Evolutionary conservation across 2,888 invertebrate genomes (phyloP), one percentile per base, ranked within the genome.

Genomic region (Theretra japonica): DNA sequence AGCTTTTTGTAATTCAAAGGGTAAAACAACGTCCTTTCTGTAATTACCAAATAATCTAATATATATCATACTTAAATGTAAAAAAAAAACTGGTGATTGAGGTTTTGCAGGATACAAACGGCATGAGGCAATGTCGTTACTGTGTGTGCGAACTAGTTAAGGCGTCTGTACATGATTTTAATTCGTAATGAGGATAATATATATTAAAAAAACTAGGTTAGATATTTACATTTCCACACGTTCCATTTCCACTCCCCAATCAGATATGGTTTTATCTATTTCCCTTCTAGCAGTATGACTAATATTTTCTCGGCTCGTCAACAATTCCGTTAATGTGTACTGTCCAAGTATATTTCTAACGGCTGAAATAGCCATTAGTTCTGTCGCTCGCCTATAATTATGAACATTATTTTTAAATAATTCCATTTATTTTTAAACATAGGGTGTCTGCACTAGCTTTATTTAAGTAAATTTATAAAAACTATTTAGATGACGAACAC

Each of bases 271-370:
- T 76, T 90, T 93, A 74, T 95, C 95, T 73, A 95, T 88, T 74
- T 90, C 91, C 65, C 79, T 80, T 81, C 94, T 94, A 90, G 96
- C 95, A 8, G 89, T 87, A 70, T 87, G 88, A 70, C 95, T 95
- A 77, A 96, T 95, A 21, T 90, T 87, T 80, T 96, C 96, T 71
- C 96, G 88, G 78, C 95, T 96, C 50, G 95, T 93, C 23, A 96
- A 89, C 73, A 96, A 92, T 79, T 96, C 96, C 11, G 95, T 88
- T 73, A 96, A 87, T 75, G 95, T 95, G 79, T 95, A 94, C 50
- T 95, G 96, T 59, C 96, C 96, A 72, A 96, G 90, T 81, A 96
- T 95, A 83, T 96, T 96, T 78, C 95, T 89, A 70, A 95, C 83
- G 48, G 89, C 88, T 19, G 95, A 90, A 33, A 94, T 88, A 23